Conservation (phyloP, 2,888 invertebrate species). For the Cataglyphis livida region DNA sequence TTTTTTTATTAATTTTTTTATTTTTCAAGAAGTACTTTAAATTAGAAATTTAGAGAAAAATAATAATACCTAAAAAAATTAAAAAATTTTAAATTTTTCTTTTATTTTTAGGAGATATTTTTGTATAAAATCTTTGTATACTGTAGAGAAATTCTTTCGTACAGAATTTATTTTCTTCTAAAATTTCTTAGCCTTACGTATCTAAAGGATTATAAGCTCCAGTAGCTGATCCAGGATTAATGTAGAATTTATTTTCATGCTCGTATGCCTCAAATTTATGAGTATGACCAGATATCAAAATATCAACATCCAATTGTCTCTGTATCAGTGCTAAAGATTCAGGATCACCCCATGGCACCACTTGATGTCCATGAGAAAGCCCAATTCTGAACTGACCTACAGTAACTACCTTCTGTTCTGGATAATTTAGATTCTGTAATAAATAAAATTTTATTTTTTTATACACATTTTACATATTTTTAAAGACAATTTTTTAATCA, state of each 20-base stretch:
- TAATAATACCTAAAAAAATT: neutral
- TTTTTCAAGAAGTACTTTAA: neutral
- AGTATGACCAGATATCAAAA: conserved; percentile 99
- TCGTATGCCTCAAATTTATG: conserved; percentile 99
- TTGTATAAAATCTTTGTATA: neutral
- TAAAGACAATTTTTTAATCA: neutral
- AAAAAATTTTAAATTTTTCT: neutral
- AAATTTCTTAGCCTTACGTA: conserved; percentile 88
- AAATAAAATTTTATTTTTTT: conserved; percentile 19
- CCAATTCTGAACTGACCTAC: conserved; percentile 99
- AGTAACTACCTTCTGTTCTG: conserved; percentile 99
- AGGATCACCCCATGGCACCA: conserved; percentile 98
- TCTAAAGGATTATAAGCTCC: conserved; percentile 98
- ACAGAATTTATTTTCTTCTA: neutral
- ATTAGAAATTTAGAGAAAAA: neutral
- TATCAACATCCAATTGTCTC: conserved; percentile 98
- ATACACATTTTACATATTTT: neutral
- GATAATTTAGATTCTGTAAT: conserved; percentile 94
- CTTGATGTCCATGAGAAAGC: conserved; percentile 98
- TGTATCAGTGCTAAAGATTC: conserved; percentile 97
- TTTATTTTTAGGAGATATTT: neutral
- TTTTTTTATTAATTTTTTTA: neutral
- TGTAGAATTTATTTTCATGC: conserved; percentile 99
- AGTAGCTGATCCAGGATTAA: conserved; percentile 99
- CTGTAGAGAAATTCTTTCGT: neutral